Evolutionary conservation across 2,113 vertebrate species (phyloP).

Genomic region (Mastomys coucha): DNA sequence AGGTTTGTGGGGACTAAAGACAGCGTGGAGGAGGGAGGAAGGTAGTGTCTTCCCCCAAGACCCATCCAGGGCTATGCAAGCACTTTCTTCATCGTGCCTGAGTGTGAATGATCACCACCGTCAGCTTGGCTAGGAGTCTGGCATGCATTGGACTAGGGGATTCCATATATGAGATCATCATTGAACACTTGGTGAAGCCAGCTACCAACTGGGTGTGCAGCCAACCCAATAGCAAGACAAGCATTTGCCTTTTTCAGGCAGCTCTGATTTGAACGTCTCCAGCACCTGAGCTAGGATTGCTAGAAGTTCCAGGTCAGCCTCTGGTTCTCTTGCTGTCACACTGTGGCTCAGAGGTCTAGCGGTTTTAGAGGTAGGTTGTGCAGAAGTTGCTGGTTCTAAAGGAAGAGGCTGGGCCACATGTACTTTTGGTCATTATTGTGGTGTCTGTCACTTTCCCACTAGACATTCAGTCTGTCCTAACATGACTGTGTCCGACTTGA

Average conservation of each 20-base stretch:
- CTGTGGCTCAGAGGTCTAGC: too few relatives aligned
- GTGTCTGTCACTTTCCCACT: neutral
- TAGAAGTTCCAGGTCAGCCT: fast-evolving
- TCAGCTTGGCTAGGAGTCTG: neutral
- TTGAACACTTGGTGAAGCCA: fast-evolving
- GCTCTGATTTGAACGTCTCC: neutral
- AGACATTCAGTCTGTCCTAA: fast-evolving
- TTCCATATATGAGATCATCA: fast-evolving
- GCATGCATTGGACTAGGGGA: fast-evolving
- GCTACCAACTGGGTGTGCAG: fast-evolving
- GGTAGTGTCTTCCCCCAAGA: fast-evolving
- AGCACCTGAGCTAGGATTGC: too few relatives aligned
- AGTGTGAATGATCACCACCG: too few relatives aligned
- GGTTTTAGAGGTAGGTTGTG: neutral
- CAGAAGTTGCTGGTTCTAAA: fast-evolving
- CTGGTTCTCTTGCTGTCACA: fast-evolving
- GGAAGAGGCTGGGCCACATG: neutral
- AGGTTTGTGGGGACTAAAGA: fast-evolving
- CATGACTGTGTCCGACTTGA: fast-evolving
- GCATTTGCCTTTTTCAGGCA: fast-evolving
- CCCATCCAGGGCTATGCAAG: fast-evolving
- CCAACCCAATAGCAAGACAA: fast-evolving
- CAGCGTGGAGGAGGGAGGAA: too few relatives aligned
- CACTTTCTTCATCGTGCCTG: fast-evolving
- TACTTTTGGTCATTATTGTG: fast-evolving